Conservation (phyloP, 2,797 vertebrate species). For the Agapornis canus region DNA sequence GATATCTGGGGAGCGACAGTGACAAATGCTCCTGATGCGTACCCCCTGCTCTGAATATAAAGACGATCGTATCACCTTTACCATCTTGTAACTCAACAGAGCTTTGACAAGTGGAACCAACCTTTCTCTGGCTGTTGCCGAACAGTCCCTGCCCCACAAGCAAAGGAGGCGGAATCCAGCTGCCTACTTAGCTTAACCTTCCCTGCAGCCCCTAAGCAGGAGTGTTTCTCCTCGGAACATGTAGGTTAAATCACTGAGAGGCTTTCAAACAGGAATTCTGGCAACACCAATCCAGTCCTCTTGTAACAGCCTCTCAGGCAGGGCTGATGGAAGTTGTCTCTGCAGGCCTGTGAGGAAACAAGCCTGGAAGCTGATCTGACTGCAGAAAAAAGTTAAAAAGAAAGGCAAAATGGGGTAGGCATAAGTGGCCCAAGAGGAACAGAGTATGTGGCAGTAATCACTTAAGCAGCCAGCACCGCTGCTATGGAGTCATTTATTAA, state of each 20-base stretch:
- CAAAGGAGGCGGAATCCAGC: background rate
- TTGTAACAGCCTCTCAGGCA: background rate
- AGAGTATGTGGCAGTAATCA: background rate
- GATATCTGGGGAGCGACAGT: background rate
- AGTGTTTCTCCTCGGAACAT: background rate
- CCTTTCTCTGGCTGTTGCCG: background rate
- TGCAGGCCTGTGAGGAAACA: accelerated
- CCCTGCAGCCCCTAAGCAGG: background rate
- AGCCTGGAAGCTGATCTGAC: background rate
- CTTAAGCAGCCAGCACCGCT: background rate
- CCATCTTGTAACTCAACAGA: background rate
- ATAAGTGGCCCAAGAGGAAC: background rate
- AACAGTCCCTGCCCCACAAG: background rate
- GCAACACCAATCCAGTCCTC: background rate
- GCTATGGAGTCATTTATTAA: background rate
- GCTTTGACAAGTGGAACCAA: background rate
- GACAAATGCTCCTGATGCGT: background rate
- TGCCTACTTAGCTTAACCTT: background rate
- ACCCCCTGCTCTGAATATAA: background rate
- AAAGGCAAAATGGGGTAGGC: background rate
- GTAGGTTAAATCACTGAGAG: background rate
- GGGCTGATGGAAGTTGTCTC: background rate
- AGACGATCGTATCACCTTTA: background rate
- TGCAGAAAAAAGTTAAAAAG: background rate
- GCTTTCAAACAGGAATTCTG: background rate